Evolutionary conservation across 2,888 invertebrate genomes (phyloP).

Genomic region (Beris morrisii): DNA sequence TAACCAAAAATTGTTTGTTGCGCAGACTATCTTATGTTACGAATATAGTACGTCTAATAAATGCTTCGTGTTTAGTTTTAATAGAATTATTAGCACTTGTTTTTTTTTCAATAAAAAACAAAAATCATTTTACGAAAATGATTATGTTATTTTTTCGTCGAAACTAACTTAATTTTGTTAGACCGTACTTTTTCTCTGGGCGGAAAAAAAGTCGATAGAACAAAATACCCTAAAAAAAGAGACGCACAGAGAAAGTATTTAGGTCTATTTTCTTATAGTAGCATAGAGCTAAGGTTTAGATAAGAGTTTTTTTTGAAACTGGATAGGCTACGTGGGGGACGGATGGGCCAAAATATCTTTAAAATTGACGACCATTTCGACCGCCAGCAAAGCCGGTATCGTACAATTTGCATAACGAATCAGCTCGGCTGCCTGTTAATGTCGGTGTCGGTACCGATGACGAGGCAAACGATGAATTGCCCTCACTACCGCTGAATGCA

Average conservation of each 20-base stretch:
- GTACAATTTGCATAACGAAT: constrained; percentile 84
- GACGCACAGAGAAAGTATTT: constrained; percentile 27
- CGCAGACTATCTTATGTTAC: no score
- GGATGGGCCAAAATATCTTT: constrained; percentile 31
- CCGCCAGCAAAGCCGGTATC: constrained; percentile 79
- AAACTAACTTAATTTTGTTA: constrained; percentile 1
- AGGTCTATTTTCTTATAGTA: constrained; percentile 6
- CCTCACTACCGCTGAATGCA: constrained; percentile 44
- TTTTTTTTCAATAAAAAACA: constrained; percentile 5
- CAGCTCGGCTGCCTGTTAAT: constrained; percentile 69
- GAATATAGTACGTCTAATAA: constrained; percentile 20
- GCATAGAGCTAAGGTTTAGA: constrained; percentile 5
- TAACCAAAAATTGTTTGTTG: no score
- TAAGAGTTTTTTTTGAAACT: constrained; percentile 17
- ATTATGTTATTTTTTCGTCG: neutral
- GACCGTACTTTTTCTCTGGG: neutral
- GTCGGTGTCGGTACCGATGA: constrained; percentile 61
- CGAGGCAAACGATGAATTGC: constrained; percentile 28
- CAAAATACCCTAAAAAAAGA: constrained; percentile 12
- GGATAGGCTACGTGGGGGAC: neutral
- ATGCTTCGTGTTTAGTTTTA: constrained; percentile 7
- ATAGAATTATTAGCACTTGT: constrained; percentile 15
- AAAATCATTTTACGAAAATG: constrained; percentile 34
- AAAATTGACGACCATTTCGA: constrained; percentile 58
- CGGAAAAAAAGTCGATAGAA: constrained; percentile 10